A percentile compares a stretch with the other conserved stretches of the same genome.
Conservation (phyloP, 2,113 vertebrate species). For the Thalassoma bifasciatum region DNA sequence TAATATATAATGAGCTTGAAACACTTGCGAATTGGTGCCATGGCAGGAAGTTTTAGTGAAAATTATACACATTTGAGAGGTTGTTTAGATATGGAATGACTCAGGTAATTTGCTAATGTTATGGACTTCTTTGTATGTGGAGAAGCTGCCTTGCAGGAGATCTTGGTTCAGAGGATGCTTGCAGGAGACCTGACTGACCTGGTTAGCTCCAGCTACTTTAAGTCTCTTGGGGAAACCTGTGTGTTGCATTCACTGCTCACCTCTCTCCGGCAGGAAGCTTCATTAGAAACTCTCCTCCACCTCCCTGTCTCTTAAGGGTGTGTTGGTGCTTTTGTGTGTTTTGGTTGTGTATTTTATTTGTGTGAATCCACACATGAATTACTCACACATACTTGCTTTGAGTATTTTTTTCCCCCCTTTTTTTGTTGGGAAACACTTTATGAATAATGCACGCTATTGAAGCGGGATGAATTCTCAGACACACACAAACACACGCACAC, state of each 20-base stretch:
- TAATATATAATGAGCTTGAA: not conserved
- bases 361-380: slow-evolving; percentile 15
- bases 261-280: slow-evolving; percentile 35
- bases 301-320: not conserved
- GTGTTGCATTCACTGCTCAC: slow-evolving; percentile 12
- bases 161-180: slow-evolving; percentile 14
- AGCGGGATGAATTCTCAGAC: slow-evolving; percentile 44
- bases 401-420: slow-evolving; percentile 9
- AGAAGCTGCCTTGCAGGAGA: not conserved
- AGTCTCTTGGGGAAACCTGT: slow-evolving; percentile 34
- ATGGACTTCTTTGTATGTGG: not conserved
- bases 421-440: slow-evolving; percentile 36
- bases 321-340: slow-evolving; percentile 12
- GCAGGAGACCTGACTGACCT: slow-evolving; percentile 44
- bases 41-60: not conserved
- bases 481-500: slow-evolving; percentile 16
- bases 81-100: not conserved
- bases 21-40: not conserved
- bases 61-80: not conserved
- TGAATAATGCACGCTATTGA: slow-evolving; percentile 67
- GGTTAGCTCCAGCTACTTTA: slow-evolving; percentile 28
- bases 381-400: slow-evolving; percentile 29
- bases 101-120: not conserved
- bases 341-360: slow-evolving; percentile 34
- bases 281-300: slow-evolving; percentile 33